Conservation (phyloP, 1,140 invertebrate genomes). For the Aphelenchoides avenae region DNA sequence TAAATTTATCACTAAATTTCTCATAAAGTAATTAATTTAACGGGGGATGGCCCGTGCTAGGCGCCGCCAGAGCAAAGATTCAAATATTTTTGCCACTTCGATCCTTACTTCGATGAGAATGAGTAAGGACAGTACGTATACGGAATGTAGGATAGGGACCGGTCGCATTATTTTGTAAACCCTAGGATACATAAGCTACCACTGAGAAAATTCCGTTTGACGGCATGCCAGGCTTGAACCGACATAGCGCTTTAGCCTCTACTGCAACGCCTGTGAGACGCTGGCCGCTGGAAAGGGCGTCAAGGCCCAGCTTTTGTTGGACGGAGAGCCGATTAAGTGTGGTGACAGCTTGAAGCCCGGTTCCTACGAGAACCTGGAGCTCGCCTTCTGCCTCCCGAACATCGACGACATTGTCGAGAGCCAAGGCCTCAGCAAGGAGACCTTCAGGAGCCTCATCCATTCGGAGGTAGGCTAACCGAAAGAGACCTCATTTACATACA, state of each 20-base stretch:
- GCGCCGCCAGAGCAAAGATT: no score
- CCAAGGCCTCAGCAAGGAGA: slow-evolving; percentile 54
- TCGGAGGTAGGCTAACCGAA: slow-evolving; percentile 39
- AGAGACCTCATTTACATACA: neutral
- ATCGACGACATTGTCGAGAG: slow-evolving; percentile 53
- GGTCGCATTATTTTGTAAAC: no score
- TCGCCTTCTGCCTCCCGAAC: slow-evolving; percentile 56
- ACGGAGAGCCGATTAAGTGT: slow-evolving; percentile 57
- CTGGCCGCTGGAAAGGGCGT: slow-evolving; percentile 46
- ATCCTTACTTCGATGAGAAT: no score
- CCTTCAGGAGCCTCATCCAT: slow-evolving; percentile 52
- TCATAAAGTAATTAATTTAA: no score
- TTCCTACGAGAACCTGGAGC: slow-evolving; percentile 55
- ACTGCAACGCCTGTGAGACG: slow-evolving; percentile 57
- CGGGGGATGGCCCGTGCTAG: no score
- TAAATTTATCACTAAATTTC: no score
- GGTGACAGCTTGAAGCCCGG: slow-evolving; percentile 48
- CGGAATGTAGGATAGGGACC: no score
- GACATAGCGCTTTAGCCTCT: slow-evolving; percentile 41
- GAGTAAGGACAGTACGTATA: no score
- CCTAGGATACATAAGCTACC: no score
- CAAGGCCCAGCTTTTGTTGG: slow-evolving; percentile 52
- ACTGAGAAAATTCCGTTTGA: no score
- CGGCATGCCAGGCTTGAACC: no score
- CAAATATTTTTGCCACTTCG: no score